phyloP scores from a whole-genome alignment of 2,888 invertebrate species.

The Petrolisthes manimaculis region DNA sequence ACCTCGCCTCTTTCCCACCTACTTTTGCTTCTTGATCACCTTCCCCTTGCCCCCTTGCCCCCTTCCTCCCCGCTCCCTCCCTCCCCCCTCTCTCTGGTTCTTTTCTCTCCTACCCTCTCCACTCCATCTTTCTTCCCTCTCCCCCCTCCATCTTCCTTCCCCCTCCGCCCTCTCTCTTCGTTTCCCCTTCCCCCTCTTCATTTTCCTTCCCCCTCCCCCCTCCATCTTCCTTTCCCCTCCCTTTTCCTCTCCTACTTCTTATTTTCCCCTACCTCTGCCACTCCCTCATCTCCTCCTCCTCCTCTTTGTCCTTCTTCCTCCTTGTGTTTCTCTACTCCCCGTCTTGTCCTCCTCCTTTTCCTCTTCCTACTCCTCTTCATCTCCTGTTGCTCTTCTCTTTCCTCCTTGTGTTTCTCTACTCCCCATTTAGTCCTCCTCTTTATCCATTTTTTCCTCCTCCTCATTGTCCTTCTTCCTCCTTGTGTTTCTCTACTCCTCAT shows the following conservation, averaged over 20 bases:
- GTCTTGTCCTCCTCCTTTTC: constrained; percentile 11
- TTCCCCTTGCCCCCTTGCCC: constrained; percentile 1
- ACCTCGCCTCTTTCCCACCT: no score
- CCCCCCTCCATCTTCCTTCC: neutral
- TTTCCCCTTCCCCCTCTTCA: neutral
- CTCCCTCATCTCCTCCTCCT: neutral
- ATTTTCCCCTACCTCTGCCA: neutral
- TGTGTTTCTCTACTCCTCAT: neutral
- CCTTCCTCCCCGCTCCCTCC: neutral
- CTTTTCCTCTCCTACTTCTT: neutral
- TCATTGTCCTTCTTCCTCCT: neutral
- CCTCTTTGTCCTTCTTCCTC: neutral
- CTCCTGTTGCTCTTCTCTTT: neutral
- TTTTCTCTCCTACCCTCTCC: neutral
- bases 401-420: neutral
- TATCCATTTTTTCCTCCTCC: neutral
- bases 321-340: neutral
- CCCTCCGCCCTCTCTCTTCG: neutral
- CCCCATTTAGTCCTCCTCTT: neutral
- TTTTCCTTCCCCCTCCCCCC: no score
- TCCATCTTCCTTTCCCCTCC: neutral
- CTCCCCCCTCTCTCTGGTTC: neutral
- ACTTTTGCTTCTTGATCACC: no score
- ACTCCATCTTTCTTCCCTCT: neutral
- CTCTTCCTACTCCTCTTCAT: neutral